These are phyloP conservation scores for Sinocyclocheilus grahami DNA, from an alignment of 2,113 vertebrate genomes.

Conservation along the genomic window DNA sequence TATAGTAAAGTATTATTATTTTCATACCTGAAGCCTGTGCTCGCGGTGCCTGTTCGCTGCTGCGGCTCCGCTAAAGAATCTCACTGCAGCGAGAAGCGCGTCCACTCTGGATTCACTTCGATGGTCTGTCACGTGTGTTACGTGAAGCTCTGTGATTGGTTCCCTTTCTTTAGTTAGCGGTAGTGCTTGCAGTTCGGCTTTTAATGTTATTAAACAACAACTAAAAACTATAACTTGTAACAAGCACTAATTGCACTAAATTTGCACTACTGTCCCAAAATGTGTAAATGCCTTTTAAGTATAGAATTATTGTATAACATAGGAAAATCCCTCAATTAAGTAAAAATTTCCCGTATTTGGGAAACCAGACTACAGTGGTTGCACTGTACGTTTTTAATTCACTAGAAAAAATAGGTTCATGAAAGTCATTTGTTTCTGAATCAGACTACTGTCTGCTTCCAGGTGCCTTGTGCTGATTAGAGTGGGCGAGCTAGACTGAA, in stretches of 20 bases:
- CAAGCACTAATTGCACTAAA: not conserved
- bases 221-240: not conserved
- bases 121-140: constrained; percentile 1
- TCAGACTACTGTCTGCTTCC: not conserved
- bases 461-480: not conserved
- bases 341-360: not conserved
- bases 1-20: not conserved
- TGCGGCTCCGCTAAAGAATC: not conserved
- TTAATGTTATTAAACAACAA: not conserved
- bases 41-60: not conserved
- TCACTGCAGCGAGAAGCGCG: constrained; percentile 17
- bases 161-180: not conserved
- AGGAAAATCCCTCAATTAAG: not conserved
- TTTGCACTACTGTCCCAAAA: not conserved
- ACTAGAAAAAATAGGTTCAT: not conserved
- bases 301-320: not conserved
- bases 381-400: too few relatives aligned
- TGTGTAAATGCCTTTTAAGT: not conserved
- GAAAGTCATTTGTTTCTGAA: not conserved
- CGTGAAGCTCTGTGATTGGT: not conserved
- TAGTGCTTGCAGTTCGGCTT: not conserved
- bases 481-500: not conserved
- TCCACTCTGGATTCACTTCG: not conserved
- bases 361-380: not conserved
- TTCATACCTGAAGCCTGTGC: constrained; percentile 19